A percentile compares a stretch with the other conserved stretches of the same genome.
phyloP scores from a whole-genome alignment of 2,888 invertebrate genomes.

The Eumacrocentrus americanus region DNA sequence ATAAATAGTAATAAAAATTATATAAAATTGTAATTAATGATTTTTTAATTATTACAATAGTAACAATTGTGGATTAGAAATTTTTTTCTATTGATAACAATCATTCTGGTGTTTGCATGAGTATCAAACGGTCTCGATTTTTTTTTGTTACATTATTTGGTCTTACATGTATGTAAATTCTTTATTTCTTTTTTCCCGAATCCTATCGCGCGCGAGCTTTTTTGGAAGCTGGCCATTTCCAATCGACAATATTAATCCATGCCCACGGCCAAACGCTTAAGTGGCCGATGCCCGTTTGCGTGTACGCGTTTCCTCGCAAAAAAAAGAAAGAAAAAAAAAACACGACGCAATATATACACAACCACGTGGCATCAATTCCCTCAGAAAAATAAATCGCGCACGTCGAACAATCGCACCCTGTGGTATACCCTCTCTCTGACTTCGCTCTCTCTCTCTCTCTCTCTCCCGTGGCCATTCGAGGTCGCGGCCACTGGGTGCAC shows the following conservation, averaged over 20 bases:
- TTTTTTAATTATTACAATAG: neutral
- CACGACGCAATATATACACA: neutral
- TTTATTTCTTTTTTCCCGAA: too few relatives aligned
- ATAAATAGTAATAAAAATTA: too few relatives aligned
- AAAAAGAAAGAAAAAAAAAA: slow-evolving; percentile 10
- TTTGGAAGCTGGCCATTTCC: slow-evolving; percentile 34
- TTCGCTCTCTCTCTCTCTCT: neutral
- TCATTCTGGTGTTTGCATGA: neutral
- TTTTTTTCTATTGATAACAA: neutral
- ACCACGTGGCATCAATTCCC: slow-evolving; percentile 44
- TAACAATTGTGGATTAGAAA: neutral
- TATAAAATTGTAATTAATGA: neutral
- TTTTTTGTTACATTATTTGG: too few relatives aligned
- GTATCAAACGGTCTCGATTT: neutral
- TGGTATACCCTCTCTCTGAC: slow-evolving; percentile 12
- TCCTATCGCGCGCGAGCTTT: neutral
- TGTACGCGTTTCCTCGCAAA: slow-evolving; percentile 10
- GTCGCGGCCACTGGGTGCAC: neutral
- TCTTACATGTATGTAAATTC: too few relatives aligned
- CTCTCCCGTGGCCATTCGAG: neutral
- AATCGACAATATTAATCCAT: slow-evolving; percentile 37
- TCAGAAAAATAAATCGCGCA: slow-evolving; percentile 51
- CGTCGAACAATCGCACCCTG: slow-evolving; percentile 35
- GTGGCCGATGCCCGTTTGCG: slow-evolving; percentile 1
- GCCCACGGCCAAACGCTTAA: slow-evolving; percentile 20